A percentile compares a stretch with the other conserved stretches of the same genome.
Evolutionary conservation across 1,140 invertebrate genomes (phyloP).

Genomic region (Drosophila dunni): DNA sequence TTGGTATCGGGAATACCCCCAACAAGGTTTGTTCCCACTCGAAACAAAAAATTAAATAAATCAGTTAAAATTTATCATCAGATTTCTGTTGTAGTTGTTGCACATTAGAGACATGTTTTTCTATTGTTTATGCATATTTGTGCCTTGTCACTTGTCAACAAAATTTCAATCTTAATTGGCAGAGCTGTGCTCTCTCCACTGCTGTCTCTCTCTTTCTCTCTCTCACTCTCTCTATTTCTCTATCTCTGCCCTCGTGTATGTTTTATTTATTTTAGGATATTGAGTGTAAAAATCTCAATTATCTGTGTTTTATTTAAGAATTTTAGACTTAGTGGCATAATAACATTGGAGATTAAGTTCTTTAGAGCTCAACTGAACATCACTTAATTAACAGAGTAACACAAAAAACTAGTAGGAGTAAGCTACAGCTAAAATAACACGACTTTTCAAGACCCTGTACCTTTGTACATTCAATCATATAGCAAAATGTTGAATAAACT

Average conservation of each 20-base stretch:
- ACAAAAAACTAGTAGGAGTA: too few species aligned
- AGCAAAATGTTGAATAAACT: too few species aligned
- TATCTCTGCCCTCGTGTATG: neutral
- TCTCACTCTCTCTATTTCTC: neutral
- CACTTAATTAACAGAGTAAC: too few species aligned
- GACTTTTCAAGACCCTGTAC: too few species aligned
- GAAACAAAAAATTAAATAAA: conserved; percentile 6
- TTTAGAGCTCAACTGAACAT: too few species aligned
- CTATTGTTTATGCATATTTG: conserved; percentile 27
- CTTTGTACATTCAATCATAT: too few species aligned
- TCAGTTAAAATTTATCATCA: conserved; percentile 1
- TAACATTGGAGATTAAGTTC: neutral
- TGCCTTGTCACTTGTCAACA: conserved; percentile 33
- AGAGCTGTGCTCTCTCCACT: neutral
- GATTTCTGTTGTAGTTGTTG: conserved; percentile 1
- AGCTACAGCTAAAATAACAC: too few species aligned
- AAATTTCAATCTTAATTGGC: conserved; percentile 35
- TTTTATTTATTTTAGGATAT: conserved; percentile 29
- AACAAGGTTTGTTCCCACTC: too few species aligned
- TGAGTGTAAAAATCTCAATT: neutral
- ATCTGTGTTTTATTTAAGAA: neutral
- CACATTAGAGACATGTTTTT: conserved; percentile 18
- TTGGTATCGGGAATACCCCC: too few species aligned
- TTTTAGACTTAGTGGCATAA: neutral
- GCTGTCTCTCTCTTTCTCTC: neutral